Base-by-base conservation (phyloP, 2,888 invertebrate species). In the Glaucopsyche alexis region DNA sequence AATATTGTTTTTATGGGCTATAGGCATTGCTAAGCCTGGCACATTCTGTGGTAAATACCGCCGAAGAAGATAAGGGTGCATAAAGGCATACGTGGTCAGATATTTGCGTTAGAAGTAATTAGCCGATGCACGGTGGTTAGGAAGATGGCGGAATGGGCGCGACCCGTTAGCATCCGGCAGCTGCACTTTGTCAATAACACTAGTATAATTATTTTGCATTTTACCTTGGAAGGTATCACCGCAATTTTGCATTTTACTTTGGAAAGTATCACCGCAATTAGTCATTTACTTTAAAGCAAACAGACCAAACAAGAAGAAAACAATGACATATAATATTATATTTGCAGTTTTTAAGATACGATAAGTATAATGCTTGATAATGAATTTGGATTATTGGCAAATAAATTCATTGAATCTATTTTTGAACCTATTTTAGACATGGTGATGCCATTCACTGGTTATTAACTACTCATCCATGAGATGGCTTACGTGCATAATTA, bases 111-210 rank as follows among this genome's bases (percentile, higher is more conserved):
- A 84, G 80, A 81, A 83, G 85, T 88, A 91, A 91, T 91, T 91
- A 91, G 87, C 84, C 82, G 83, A 84, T 80, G 82, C 79, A 79
- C 75, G 78, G 79, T 76, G 76, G 79, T 79, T 82, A 80, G 80
- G 45, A 45, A 81, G 82, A 79, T 75, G 85, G 86, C 88, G 86
- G 89, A 91, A 91, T 91, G 91, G 86, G 88, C 82, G 82, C 88
- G 80, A 90, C 92, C 92, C 55, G 92, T 92, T 91, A 91, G 84
- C 78, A 85, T 90, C 90, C 92, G 91, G 87, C 85, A 84, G 79
- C 73, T 78, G 78, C 79, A 87, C 87, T 77, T 88, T 88, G 85
- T 86, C 85, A 85, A 86, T 81, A 83, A 84, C 82, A 83, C 83
- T 42, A 8, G 40, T 66, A 66, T 42, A 66, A 42, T 66, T 16